Evolutionary conservation across 2,113 vertebrate species (phyloP).

Genomic region (Tringa solitaria): DNA sequence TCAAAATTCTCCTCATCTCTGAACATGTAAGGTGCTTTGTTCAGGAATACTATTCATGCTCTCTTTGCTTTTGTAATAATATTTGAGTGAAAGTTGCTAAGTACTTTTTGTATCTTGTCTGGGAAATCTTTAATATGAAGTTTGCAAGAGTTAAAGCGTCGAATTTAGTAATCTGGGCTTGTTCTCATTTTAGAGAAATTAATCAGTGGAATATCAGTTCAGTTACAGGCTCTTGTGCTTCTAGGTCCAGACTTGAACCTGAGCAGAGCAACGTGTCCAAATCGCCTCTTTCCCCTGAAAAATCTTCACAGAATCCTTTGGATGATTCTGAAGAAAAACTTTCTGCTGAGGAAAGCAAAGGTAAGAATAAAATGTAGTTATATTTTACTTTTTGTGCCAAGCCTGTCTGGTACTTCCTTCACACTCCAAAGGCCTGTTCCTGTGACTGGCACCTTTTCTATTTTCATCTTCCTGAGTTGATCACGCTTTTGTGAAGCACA

Average conservation of each 20-base stretch:
- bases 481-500: background rate
- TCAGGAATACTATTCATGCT: background rate
- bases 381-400: background rate
- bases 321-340: constrained; percentile 76
- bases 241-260: constrained; percentile 88
- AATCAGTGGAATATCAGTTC: background rate
- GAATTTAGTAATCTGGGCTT: background rate
- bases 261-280: constrained; percentile 74
- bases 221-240: background rate
- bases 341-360: constrained; percentile 76
- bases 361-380: constrained; percentile 49
- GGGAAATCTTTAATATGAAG: background rate
- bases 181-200: background rate
- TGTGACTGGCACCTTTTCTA: background rate
- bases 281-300: constrained; percentile 47
- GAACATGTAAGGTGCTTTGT: background rate
- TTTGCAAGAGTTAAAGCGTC: background rate
- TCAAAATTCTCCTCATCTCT: background rate
- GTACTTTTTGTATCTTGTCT: background rate
- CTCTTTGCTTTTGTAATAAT: background rate
- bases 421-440: background rate
- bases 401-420: background rate
- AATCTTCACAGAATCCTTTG: background rate
- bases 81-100: background rate
- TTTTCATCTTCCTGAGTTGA: background rate